Conservation (phyloP, 2,113 vertebrate species). For the Motacilla tschutschensis region DNA sequence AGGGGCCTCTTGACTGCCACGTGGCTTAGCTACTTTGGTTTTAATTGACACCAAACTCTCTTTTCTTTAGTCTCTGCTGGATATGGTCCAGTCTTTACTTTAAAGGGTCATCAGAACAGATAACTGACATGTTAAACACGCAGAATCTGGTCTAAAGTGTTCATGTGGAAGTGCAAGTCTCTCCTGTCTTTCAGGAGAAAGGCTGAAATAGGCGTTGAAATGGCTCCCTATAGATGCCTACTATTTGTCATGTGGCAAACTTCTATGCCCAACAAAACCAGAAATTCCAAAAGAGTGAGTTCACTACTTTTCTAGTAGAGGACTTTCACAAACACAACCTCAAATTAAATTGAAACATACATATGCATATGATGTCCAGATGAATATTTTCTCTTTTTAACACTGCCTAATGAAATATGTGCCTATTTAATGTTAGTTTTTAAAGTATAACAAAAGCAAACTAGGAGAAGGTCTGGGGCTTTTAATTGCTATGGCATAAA, state of each 20-base stretch:
- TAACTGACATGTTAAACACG: neutral
- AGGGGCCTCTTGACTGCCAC: neutral
- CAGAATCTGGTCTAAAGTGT: neutral
- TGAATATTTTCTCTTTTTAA: neutral
- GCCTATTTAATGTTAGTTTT: neutral
- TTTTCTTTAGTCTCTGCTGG: neutral
- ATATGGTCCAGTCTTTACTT: neutral
- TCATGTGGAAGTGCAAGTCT: neutral
- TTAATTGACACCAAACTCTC: neutral
- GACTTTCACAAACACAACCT: neutral
- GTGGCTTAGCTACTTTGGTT: neutral
- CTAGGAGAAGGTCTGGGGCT: rapidly evolving
- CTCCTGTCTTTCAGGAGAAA: neutral
- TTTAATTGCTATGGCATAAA: neutral
- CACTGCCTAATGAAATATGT: neutral
- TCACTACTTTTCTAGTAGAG: neutral
- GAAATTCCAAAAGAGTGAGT: neutral
- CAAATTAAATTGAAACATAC: neutral
- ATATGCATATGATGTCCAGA: neutral
- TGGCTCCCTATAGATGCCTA: neutral
- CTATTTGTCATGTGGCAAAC: neutral
- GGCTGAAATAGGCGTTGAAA: neutral
- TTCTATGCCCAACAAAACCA: neutral
- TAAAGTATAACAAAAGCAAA: neutral
- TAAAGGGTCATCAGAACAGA: neutral